These are phyloP conservation scores for Poecilus cupreus DNA, from an alignment of 2,888 invertebrate species.

Conservation along the genomic window DNA sequence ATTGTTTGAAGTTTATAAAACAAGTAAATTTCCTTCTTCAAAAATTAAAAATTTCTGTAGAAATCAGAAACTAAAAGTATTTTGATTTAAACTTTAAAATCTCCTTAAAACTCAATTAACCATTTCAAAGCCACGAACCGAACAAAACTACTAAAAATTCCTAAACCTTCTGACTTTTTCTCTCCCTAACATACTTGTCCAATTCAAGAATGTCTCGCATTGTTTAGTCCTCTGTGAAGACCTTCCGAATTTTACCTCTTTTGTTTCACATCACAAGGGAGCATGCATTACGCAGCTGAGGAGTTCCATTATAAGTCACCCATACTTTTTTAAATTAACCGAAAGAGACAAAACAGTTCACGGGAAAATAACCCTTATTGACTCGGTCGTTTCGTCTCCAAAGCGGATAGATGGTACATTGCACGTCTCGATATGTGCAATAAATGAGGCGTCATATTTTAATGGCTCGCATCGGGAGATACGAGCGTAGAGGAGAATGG, in stretches of 20 bases:
- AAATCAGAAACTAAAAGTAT: conserved; percentile 15
- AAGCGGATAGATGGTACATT: conserved; percentile 29
- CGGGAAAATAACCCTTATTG: conserved; percentile 36
- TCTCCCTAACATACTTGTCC: neutral
- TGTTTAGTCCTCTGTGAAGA: neutral
- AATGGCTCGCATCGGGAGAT: conserved; percentile 64
- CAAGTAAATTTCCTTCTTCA: no score
- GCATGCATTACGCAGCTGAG: conserved; percentile 67
- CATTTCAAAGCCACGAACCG: conserved; percentile 7
- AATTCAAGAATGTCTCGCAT: conserved; percentile 17
- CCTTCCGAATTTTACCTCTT: conserved; percentile 60
- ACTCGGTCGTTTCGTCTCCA: conserved; percentile 31
- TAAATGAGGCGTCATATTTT: conserved; percentile 69
- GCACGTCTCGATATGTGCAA: conserved; percentile 63
- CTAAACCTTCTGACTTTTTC: conserved; percentile 1
- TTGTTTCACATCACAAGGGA: conserved; percentile 59
- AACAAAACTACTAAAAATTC: conserved; percentile 23
- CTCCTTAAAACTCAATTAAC: conserved; percentile 36
- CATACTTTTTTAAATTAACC: conserved; percentile 68
- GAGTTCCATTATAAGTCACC: conserved; percentile 68
- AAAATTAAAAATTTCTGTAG: no score
- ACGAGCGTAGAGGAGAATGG: neutral
- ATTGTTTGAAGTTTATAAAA: neutral
- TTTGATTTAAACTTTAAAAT: conserved; percentile 20
- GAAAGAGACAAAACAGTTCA: conserved; percentile 45